A percentile compares a stretch with the other conserved stretches of the same genome.
Evolutionary conservation across 2,888 invertebrate species (phyloP).

Genomic region (Rhagium mordax): DNA sequence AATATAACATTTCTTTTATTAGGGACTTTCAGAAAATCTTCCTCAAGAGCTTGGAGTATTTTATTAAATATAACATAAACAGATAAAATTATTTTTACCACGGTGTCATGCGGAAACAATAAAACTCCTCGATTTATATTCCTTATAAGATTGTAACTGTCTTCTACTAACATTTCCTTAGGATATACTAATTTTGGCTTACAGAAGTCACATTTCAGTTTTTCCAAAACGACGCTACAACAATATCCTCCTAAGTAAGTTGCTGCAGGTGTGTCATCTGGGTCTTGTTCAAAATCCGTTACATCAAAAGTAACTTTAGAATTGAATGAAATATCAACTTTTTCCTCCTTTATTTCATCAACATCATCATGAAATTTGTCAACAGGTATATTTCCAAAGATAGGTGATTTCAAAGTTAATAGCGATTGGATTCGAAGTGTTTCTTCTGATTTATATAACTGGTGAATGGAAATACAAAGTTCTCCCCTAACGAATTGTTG

Average conservation of each 20-base stretch:
- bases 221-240: background rate
- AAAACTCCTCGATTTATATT: background rate
- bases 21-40: background rate
- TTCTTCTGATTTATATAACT: conserved; percentile 30
- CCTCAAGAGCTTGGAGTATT: background rate
- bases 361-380: background rate
- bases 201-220: conserved; percentile 5
- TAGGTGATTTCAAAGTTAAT: conserved; percentile 29
- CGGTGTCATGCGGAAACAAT: background rate
- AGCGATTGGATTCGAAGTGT: conserved; percentile 34
- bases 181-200: background rate
- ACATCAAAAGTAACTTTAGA: background rate
- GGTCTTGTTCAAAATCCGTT: background rate
- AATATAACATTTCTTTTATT: background rate
- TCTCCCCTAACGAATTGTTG: conserved; percentile 32
- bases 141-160: conserved; percentile 2
- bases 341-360: background rate
- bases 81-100: background rate
- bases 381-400: conserved; percentile 11
- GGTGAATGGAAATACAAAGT: conserved; percentile 31
- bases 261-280: background rate
- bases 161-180: background rate
- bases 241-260: conserved; percentile 9
- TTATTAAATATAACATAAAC: background rate
- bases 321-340: background rate